Evolutionary conservation across 2,797 vertebrate genomes (phyloP).

Genomic region (Salarias fasciatus): DNA sequence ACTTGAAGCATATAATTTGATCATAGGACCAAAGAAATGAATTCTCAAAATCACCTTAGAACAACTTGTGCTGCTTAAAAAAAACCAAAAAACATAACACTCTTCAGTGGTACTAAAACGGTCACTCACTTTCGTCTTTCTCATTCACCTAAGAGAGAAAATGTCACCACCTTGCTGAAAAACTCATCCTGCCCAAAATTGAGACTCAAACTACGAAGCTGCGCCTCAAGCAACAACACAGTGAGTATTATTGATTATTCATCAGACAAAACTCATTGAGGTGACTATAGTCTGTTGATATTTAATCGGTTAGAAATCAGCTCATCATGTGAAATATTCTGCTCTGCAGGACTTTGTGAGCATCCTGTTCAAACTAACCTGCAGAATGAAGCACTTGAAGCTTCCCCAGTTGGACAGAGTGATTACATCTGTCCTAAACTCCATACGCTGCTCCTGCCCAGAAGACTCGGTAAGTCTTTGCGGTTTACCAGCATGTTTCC

Average conservation of each 20-base stretch:
- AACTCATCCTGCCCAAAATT: constrained; percentile 33
- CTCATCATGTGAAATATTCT: constrained; percentile 12
- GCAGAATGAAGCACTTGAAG: constrained; percentile 44
- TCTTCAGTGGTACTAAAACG: background rate
- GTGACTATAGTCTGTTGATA: too few relatives aligned
- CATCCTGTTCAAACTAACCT: constrained; percentile 41
- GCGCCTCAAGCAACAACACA: background rate
- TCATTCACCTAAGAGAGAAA: constrained; percentile 42
- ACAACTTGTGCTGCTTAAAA: too few relatives aligned
- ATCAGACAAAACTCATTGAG: too few relatives aligned
- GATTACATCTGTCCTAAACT: accelerated
- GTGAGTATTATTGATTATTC: constrained; percentile 50
- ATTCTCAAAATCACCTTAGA: too few relatives aligned
- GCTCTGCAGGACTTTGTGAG: constrained; percentile 38
- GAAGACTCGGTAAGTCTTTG: constrained; percentile 47
- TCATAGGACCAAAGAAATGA: too few relatives aligned
- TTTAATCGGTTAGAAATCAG: too few relatives aligned
- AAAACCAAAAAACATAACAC: too few relatives aligned
- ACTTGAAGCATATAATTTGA: too few relatives aligned
- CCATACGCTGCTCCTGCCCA: constrained; percentile 34
- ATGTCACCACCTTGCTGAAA: background rate
- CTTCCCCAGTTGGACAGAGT: accelerated
- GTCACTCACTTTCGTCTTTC: constrained; percentile 8
- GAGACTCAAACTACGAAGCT: constrained; percentile 1
- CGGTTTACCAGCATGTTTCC: background rate